Evolutionary conservation across 1,140 invertebrate genomes (phyloP).

Genomic region (Coboldia fuscipes): DNA sequence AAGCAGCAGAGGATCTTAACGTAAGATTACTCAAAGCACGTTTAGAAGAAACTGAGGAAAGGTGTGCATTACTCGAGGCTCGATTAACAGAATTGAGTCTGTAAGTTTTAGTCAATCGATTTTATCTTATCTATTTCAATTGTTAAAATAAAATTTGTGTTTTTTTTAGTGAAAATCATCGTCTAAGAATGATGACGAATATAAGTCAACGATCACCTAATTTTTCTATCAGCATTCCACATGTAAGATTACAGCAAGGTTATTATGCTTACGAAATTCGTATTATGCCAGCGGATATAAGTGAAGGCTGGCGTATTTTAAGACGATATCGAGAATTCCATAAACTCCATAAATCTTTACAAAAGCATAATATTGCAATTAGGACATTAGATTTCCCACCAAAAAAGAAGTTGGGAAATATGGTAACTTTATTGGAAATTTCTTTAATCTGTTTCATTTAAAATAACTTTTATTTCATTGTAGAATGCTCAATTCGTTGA

Average conservation of each 20-base stretch:
- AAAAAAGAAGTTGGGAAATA: slow-evolving; percentile 74
- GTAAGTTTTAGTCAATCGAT: not conserved
- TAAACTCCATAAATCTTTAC: slow-evolving; percentile 48
- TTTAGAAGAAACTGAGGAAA: slow-evolving; percentile 10
- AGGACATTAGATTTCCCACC: slow-evolving; percentile 66
- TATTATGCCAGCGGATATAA: slow-evolving; percentile 22
- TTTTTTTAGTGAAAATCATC: not conserved
- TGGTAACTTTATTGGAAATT: slow-evolving; percentile 25
- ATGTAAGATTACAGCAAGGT: slow-evolving; percentile 6
- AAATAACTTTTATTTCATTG: slow-evolving; percentile 6
- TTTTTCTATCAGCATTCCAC: slow-evolving; percentile 19
- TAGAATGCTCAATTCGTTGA: slow-evolving; percentile 61
- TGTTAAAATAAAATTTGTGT: not conserved
- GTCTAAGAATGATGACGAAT: too few relatives aligned
- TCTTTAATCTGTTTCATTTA: not conserved
- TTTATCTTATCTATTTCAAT: not conserved
- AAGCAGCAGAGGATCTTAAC: not conserved
- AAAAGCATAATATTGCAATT: slow-evolving; percentile 48
- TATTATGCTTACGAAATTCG: slow-evolving; percentile 17
- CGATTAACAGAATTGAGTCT: slow-evolving; percentile 13
- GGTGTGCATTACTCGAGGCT: slow-evolving; percentile 14
- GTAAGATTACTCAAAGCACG: slow-evolving; percentile 9
- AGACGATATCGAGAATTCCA: slow-evolving; percentile 70
- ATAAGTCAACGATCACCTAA: too few relatives aligned
- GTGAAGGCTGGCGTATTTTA: slow-evolving; percentile 77